Evolutionary conservation across 2,113 vertebrate species (phyloP), one percentile per base, ranked within the genome.

Genomic region (Oriolus oriolus): DNA sequence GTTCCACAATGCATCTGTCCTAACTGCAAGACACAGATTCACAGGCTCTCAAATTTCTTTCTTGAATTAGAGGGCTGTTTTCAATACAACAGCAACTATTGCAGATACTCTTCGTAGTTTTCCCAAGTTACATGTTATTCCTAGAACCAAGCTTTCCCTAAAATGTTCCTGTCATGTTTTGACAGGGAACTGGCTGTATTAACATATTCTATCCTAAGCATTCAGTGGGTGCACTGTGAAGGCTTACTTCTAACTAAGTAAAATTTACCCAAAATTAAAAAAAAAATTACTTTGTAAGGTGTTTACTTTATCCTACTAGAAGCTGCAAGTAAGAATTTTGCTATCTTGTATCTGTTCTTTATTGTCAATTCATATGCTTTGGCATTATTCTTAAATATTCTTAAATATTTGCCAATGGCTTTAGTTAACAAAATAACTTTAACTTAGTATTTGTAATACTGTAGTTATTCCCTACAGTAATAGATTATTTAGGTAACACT

Each of bases 351-450:
- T 93, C 76, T 90, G 37, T 41, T 95, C 73, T 75, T 90, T 94
- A 92, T 92, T 95, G 83, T 59, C 92, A 92, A 65, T 90, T 96
- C 83, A 93, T 87, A 87, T 68, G 45, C 71, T 89, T 92, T 57
- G 76, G 49, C 42, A n/a, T n/a, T n/a, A n/a, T n/a, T n/a, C n/a
- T n/a, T n/a, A n/a, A n/a, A n/a, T 73, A 93, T 76, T 91, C 83
- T 96, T 90, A 95, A 96, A 95, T 96, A 94, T 96, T 96, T 97
- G 68, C 73, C 80, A 71, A 92, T 47, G 74, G 26, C 76, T 94
- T 96, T 88, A 94, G 88, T 96, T 96, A 94, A 96, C 88, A 96
- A 96, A 97, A 93, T 87, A 96, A 95, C 53, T 90, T 96, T 75
- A 95, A 80, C 68, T 68, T 45, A 64, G 60, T 96, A 96, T 97